Base-by-base conservation (phyloP, 2,888 invertebrate species). In the Xestia sexstrigata region DNA sequence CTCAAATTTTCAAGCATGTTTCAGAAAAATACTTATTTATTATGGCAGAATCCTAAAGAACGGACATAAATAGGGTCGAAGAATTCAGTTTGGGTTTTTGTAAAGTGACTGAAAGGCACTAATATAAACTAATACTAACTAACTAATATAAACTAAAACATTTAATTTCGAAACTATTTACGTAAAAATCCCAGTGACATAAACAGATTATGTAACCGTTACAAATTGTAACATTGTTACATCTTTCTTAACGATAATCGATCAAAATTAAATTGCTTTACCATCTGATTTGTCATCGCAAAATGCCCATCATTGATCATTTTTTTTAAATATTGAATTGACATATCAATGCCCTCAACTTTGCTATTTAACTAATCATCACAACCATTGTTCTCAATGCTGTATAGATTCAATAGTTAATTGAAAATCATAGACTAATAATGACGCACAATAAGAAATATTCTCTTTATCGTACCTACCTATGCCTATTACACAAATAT, bases 231-330 rank as follows among this genome's bases (percentile, higher is more conserved):
- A 1, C 42, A 47, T 35, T 68, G 42, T 79, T 39, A 39, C 9
- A 30, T 75, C 15, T n/a, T 60, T 47, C 39, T 17, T 45, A 35
- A 45, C 42, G 63, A 52, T 45, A 71, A 79, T 83, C 49, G 45
- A 83, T 83, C 68, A 81, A 52, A 72, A 45, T 60, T 23, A 30
- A 69, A 30, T 62, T 70, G 52, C 45, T 60, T 52, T 23, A 65
- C 17, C 49, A 65, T 63, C 63, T 71, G 70, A 71, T 79, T 81
- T 81, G 84, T 83, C 84, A 79, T 47, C 79, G 20, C 39, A 66
- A 52, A 60, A 69, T 26, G 45, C 35, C 1, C 8, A 68, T 20
- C 30, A n/a, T 72, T 35, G 6, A 78, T 81, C 23, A 35, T 77
- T 68, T 67, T 78, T 81, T 83, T 82, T 65, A 15, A 60, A 68